Conservation (phyloP, 2,113 vertebrate genomes). For the Mobula hypostoma region DNA sequence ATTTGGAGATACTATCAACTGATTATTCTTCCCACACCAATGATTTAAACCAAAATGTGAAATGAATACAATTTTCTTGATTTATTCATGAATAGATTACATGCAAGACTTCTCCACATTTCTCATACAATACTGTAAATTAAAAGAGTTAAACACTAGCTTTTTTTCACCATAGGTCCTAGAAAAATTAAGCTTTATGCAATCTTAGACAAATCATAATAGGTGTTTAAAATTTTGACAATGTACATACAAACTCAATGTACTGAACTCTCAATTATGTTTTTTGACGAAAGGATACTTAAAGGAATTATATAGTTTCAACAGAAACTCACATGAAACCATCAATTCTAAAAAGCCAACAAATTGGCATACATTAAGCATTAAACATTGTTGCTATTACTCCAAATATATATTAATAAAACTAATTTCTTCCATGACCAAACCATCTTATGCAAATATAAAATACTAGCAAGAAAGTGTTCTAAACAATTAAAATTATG, state of each 20-base stretch:
- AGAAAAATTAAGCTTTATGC: background rate
- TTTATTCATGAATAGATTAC: background rate
- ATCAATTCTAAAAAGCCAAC: background rate
- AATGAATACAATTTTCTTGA: background rate
- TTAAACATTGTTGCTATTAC: background rate
- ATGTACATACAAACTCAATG: background rate
- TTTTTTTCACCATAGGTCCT: background rate
- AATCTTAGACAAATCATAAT: background rate
- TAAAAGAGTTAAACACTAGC: background rate
- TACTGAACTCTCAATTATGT: background rate
- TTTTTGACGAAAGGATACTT: background rate
- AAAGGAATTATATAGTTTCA: background rate
- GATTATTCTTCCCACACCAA: background rate
- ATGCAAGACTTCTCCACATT: background rate
- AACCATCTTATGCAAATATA: background rate
- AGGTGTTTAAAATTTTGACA: background rate
- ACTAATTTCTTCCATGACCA: background rate
- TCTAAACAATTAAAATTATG: background rate
- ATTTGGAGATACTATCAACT: background rate
- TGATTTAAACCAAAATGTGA: background rate
- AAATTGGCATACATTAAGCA: background rate
- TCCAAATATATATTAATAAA: background rate
- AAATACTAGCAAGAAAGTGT: background rate
- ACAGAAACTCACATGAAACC: background rate
- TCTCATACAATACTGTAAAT: background rate